phyloP scores from a whole-genome alignment of 2,797 vertebrate species.

The Tadarida brasiliensis region DNA sequence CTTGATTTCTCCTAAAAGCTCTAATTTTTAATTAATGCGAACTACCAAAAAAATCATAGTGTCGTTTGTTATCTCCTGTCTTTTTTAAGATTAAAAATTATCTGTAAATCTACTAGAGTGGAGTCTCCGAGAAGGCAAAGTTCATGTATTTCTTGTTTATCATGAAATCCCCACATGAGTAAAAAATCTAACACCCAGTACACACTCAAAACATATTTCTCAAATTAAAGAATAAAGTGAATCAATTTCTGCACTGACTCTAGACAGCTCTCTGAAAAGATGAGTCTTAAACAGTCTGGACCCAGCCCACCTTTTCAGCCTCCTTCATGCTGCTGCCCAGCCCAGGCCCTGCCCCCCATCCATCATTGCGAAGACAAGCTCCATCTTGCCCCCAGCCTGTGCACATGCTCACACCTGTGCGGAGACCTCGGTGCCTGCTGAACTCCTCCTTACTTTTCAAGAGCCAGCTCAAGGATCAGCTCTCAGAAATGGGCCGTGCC shows the following conservation, averaged over 20 bases:
- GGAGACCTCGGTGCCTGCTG: neutral
- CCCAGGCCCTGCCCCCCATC: fast-evolving
- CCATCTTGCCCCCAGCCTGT: too few relatives aligned
- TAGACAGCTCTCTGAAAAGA: neutral
- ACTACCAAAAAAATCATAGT: neutral
- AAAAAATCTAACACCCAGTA: neutral
- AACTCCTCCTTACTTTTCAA: neutral
- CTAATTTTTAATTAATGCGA: neutral
- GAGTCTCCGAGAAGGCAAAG: neutral
- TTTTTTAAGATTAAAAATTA: neutral
- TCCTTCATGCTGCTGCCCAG: neutral
- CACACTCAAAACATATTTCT: neutral
- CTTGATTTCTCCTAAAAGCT: neutral
- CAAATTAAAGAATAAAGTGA: neutral
- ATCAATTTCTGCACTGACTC: neutral
- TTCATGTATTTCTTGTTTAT: neutral
- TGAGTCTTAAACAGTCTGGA: neutral
- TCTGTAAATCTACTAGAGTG: neutral
- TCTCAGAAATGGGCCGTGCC: neutral
- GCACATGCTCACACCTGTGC: neutral
- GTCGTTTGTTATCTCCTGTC: neutral
- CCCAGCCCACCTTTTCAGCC: too few relatives aligned
- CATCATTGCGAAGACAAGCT: neutral
- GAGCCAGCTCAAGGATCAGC: neutral
- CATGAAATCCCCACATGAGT: neutral